These are phyloP conservation scores for Xyrauchen texanus DNA, from an alignment of 2,113 vertebrate genomes.

Conservation along the genomic window DNA sequence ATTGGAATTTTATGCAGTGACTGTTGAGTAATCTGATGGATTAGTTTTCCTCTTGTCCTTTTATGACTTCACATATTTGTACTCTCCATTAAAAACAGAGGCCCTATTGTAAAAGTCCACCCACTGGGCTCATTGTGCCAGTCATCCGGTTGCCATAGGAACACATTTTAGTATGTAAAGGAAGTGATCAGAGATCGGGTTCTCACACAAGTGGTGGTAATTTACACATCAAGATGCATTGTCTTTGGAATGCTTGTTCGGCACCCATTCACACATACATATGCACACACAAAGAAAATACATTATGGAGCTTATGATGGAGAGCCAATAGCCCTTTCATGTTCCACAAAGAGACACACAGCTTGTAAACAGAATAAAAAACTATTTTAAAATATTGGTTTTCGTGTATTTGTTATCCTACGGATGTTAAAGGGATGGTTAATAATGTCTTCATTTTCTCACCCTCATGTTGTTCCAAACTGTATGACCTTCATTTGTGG, in stretches of 20 bases:
- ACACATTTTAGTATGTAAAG: slow-evolving; percentile 65
- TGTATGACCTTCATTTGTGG: too few relatives aligned
- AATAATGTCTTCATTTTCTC: too few relatives aligned
- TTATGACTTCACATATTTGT: slow-evolving; percentile 11
- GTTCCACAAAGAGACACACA: slow-evolving; percentile 12
- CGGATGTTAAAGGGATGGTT: too few relatives aligned
- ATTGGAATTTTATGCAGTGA: neutral
- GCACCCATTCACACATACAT: slow-evolving; percentile 43
- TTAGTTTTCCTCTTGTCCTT: neutral
- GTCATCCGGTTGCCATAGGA: slow-evolving; percentile 56
- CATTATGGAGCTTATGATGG: slow-evolving; percentile 19
- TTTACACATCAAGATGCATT: slow-evolving; percentile 59
- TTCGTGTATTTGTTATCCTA: too few relatives aligned
- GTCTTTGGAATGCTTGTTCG: slow-evolving; percentile 63
- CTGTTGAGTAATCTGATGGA: slow-evolving; percentile 5
- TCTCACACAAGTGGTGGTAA: slow-evolving; percentile 55
- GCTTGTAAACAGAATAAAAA: slow-evolving; percentile 1
- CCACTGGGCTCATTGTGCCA: slow-evolving; percentile 50
- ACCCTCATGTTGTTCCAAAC: too few relatives aligned
- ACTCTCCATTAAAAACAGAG: slow-evolving; percentile 20
- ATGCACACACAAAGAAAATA: slow-evolving; percentile 16
- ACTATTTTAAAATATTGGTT: too few relatives aligned
- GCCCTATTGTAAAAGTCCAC: slow-evolving; percentile 27
- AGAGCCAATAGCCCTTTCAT: slow-evolving; percentile 28
- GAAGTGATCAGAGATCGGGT: slow-evolving; percentile 47